phyloP scores from a whole-genome alignment of 2,888 invertebrate genomes.

The Megastigmus dorsalis region DNA sequence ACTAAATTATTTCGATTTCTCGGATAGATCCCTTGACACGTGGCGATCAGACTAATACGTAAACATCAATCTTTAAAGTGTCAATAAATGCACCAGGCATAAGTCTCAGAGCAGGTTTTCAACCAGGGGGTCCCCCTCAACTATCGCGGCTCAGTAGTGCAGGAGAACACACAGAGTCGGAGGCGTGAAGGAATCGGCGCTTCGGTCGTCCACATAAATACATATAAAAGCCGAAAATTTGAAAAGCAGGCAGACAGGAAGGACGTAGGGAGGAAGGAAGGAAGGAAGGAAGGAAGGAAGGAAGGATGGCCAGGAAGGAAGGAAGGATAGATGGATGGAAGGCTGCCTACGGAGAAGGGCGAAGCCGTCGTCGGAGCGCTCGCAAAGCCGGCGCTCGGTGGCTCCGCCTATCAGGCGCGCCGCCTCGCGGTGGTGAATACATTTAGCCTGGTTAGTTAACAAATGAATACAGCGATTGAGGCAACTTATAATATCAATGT shows the following conservation, averaged over 20 bases:
- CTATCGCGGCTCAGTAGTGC: no score
- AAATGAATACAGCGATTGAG: conserved; percentile 84
- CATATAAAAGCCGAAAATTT: background rate
- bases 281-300: conserved; percentile 59
- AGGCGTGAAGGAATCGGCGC: background rate
- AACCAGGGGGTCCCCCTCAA: no score
- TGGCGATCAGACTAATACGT: no score
- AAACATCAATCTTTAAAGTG: no score
- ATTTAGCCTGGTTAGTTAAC: conserved; percentile 78
- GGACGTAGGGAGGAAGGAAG: conserved; percentile 45
- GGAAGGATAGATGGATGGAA: conserved; percentile 60
- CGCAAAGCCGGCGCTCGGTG: conserved; percentile 56
- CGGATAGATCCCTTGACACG: no score
- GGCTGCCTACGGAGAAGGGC: conserved; percentile 65
- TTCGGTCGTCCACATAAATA: background rate
- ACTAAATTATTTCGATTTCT: no score
- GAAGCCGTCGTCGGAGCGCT: conserved; percentile 66
- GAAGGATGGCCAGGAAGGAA: conserved; percentile 55
- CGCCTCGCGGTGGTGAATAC: conserved; percentile 74
- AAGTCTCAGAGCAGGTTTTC: no score
- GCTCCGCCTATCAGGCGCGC: conserved; percentile 73
- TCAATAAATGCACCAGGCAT: no score
- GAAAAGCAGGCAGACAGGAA: conserved; percentile 49
- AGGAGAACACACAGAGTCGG: no score
- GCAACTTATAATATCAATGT: conserved; percentile 84